Base-by-base conservation (phyloP, 2,797 vertebrate genomes). In the Pygocentrus nattereri region DNA sequence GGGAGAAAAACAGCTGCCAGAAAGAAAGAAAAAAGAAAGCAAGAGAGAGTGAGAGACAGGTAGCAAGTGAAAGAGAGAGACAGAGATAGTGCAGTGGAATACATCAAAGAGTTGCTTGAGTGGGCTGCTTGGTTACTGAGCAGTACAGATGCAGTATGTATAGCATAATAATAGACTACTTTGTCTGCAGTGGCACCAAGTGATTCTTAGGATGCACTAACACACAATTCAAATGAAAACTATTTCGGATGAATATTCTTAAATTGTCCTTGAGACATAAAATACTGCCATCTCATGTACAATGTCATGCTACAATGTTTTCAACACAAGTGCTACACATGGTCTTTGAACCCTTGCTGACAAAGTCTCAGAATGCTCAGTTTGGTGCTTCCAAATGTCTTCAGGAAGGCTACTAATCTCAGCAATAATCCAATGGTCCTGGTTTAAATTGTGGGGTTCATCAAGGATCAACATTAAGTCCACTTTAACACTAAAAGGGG, bases 161-260 rank as follows among this genome's bases (percentile, higher is more conserved):
- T 88, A 91, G 79, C 88, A 91, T 82, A 88, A 90, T 85, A 83
- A 88, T 21, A 58, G 72, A 52, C 73, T 49, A n/a, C 41, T 70
- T 59, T 76, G 58, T 69, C 71, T 58, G 58, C 64, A 81, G 65
- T 41, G 58, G 54, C 30, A 50, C 1, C 61, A 64, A 76, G 54
- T 30, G 65, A 21, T 34, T 52, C 10, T 69, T 23, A 27, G 68
- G 68, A 49, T 59, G 11, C 16, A 34, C 52, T 67, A 41, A 44
- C 31, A n/a, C 72, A 38, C 54, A 69, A 59, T 25, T 30, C 13
- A 44, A 70, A 61, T 38, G 31, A 76, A 68, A 68, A 69, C 10
- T 0, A 1, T 68, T 76, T 62, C 30, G 21, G 27, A 21, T 7
- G 10, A 72, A 72, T 19, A 19, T 8, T 52, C 47, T 70, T 16